Evolutionary conservation across 2,797 vertebrate genomes (phyloP), one percentile per base, ranked within the genome.

Genomic region (Pseudochromis fuscus): DNA sequence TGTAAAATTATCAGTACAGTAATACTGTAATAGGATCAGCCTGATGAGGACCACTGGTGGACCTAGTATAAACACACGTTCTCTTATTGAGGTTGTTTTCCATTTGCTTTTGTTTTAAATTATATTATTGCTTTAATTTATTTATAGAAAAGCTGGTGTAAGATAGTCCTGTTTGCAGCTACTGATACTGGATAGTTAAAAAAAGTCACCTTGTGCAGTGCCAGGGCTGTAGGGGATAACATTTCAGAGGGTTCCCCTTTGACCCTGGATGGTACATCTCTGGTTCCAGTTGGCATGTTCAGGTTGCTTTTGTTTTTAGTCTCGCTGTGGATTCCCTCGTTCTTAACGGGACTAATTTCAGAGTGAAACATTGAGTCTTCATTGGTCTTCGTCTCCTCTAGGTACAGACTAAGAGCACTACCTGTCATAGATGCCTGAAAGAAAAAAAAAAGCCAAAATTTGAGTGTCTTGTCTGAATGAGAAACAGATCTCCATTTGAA

Each of bases 371-470:
- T 68, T 0, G 83, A 87, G 76, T 92, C 88, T 11, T 92, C 88
- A 5, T 75, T 74, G 25, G 87, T 87, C 83, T 87, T 93, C 44
- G 94, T 95, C 77, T 96, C 96, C 67, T 95, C 95, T 24, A 95
- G 90, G 77, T 96, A 96, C 76, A 96, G 84, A 51, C 93, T 97
- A 45, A 96, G 94, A 46, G 96, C 92, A 0, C 95, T 95, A 67
- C 97, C 95, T 1, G 95, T 97, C 93, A 99, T 98, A 78, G 97
- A 98, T 0, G 96, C 96, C 97, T 99, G 91, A 0, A 72, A 85
- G 46, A 86, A 44, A 72, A 56, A 49, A 67, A 68, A 51, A 51
- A 38, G 16, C 7, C 27, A 44, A 62, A 63, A 44, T 53, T 52
- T 38, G 2, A 52, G 4, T 6, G 37, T 18, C 5, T 7, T 33